Conservation (phyloP, 2,113 vertebrate genomes). For the Nerophis ophidion region DNA sequence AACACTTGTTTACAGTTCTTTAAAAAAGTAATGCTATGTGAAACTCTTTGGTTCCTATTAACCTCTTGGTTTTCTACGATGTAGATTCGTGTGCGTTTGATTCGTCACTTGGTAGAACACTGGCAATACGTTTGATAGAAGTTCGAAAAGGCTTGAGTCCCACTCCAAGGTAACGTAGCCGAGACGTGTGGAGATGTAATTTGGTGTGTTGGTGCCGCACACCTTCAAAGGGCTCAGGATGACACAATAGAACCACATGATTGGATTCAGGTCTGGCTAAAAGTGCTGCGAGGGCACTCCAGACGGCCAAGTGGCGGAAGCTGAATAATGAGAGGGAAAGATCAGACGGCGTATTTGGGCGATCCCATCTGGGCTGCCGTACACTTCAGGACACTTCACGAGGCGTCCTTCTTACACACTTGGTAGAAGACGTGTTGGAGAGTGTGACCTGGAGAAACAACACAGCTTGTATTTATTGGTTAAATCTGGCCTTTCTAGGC, state of each 20-base stretch:
- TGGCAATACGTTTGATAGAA: conserved; percentile 4
- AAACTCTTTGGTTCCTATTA: no score
- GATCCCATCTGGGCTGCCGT: conserved; percentile 53
- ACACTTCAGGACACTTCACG: conserved; percentile 42
- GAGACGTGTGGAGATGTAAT: conserved; percentile 41
- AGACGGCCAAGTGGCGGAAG: conserved; percentile 49
- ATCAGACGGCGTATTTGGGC: conserved; percentile 52
- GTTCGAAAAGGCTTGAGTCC: conserved; percentile 10
- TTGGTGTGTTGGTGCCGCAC: conserved; percentile 15
- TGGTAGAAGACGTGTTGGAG: neutral
- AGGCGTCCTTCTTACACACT: conserved; percentile 12
- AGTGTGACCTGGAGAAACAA: conserved; percentile 34
- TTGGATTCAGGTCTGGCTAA: conserved; percentile 57
- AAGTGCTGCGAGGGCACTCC: conserved; percentile 59
- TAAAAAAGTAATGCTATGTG: no score
- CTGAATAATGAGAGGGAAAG: conserved; percentile 57
- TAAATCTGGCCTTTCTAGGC: neutral
- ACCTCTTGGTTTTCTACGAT: no score
- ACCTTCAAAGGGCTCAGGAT: conserved; percentile 51
- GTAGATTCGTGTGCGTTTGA: neutral
- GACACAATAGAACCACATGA: conserved; percentile 47
- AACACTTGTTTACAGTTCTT: no score
- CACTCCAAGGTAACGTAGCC: conserved; percentile 8
- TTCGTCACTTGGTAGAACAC: conserved; percentile 4
- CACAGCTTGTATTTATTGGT: conserved; percentile 35